phyloP scores from a whole-genome alignment of 2,113 vertebrate genomes.

The Pelecanoides urinatrix region DNA sequence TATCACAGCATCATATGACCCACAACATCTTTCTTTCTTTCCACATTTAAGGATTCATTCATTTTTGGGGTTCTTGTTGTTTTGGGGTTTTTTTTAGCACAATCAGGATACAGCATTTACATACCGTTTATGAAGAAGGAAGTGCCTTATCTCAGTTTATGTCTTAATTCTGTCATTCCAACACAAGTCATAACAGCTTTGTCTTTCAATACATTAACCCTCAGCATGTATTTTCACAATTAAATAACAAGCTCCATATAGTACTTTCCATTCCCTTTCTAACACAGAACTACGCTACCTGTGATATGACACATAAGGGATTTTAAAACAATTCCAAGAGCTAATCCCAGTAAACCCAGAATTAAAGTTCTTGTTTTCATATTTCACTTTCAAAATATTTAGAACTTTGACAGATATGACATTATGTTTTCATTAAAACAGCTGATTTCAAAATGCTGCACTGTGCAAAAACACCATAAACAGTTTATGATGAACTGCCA shows the following conservation, averaged over 20 bases:
- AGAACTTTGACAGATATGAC: conserved; percentile 88
- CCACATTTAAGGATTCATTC: background rate
- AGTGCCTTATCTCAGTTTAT: background rate
- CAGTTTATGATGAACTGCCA: conserved; percentile 92
- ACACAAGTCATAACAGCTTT: conserved; percentile 34
- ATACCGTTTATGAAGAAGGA: background rate
- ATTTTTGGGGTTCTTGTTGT: background rate
- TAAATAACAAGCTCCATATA: conserved; percentile 55
- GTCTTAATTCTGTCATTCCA: conserved; percentile 60
- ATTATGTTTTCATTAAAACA: conserved; percentile 88
- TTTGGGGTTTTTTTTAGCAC: background rate
- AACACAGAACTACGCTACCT: conserved; percentile 52
- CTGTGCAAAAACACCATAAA: conserved; percentile 88
- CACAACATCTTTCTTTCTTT: conserved; percentile 3
- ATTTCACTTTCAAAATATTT: conserved; percentile 89
- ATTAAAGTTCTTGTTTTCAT: conserved; percentile 85
- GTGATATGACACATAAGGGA: conserved; percentile 76
- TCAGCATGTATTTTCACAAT: conserved; percentile 60
- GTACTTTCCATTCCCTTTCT: conserved; percentile 27
- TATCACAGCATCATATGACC: background rate
- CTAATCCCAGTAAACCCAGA: conserved; percentile 82
- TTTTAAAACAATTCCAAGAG: conserved; percentile 78
- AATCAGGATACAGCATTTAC: background rate
- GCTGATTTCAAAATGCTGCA: conserved; percentile 85
- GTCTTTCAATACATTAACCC: conserved; percentile 64